Conservation (phyloP, 2,113 vertebrate species). For the Gadus chalcogrammus region DNA sequence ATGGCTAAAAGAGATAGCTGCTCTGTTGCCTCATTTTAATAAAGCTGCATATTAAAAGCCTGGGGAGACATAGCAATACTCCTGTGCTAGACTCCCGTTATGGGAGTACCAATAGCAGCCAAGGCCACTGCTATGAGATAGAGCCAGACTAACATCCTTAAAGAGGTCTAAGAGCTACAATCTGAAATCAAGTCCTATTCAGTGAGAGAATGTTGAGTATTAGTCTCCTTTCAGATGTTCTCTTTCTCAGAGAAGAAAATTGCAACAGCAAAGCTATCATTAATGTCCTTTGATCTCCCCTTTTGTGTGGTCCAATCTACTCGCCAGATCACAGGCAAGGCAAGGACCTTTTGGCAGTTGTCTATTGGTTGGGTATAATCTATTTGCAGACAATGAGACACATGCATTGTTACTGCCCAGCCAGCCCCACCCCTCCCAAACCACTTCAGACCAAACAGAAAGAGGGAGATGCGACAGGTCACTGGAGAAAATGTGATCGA, state of each 20-base stretch:
- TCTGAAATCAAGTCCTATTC: too few species aligned
- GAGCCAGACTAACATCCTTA: too few species aligned
- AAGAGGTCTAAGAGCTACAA: too few species aligned
- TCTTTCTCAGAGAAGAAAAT: too few species aligned
- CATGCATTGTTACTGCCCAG: background rate
- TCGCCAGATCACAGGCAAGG: background rate
- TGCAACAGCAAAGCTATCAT: too few species aligned
- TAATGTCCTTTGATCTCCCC: too few species aligned
- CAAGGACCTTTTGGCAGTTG: background rate
- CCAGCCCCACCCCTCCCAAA: background rate
- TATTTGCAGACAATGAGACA: background rate
- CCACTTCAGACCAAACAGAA: background rate
- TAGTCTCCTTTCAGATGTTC: too few species aligned
- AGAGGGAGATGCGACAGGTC: background rate
- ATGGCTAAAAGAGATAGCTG: slow-evolving; percentile 13
- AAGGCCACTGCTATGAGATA: background rate
- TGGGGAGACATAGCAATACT: slow-evolving; percentile 6
- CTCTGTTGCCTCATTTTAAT: slow-evolving; percentile 62
- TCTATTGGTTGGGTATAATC: background rate
- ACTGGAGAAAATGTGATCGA: background rate
- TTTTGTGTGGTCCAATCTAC: background rate
- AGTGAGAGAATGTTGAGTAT: too few species aligned
- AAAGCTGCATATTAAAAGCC: slow-evolving; percentile 64
- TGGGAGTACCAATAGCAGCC: slow-evolving; percentile 13
- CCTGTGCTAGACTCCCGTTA: slow-evolving; percentile 5